These are phyloP conservation scores for Acanthurus tractus DNA, from an alignment of 2,797 vertebrate species.

Conservation along the genomic window DNA sequence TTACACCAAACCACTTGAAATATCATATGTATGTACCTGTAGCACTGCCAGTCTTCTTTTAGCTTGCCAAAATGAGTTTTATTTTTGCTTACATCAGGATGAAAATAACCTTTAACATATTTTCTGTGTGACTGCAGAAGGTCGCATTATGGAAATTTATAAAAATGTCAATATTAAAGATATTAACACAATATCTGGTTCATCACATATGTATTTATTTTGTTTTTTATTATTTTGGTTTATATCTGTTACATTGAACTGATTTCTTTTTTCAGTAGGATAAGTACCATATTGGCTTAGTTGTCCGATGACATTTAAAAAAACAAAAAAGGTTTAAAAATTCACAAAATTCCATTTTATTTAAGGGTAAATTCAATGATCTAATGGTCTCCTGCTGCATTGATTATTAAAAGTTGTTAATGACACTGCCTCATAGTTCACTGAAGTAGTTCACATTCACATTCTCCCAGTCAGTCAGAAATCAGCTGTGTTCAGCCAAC, in stretches of 20 bases:
- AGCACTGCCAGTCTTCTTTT: slow-evolving; percentile 92
- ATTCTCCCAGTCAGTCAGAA: background rate
- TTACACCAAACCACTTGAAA: slow-evolving; percentile 87
- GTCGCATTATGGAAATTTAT: slow-evolving; percentile 74
- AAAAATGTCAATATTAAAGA: slow-evolving; percentile 87
- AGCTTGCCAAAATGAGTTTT: slow-evolving; percentile 94
- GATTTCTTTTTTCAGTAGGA: background rate
- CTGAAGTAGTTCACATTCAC: background rate
- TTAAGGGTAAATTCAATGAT: no score
- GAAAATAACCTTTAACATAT: slow-evolving; percentile 79
- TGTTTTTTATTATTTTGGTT: background rate
- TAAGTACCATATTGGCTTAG: background rate
- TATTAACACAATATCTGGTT: slow-evolving; percentile 79
- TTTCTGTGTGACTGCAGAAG: slow-evolving; percentile 75
- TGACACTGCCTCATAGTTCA: background rate
- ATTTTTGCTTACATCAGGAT: slow-evolving; percentile 88
- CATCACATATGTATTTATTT: slow-evolving; percentile 46
- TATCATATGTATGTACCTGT: slow-evolving; percentile 87
- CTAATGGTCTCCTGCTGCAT: no score
- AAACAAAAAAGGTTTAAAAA: no score
- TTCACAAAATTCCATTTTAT: no score
- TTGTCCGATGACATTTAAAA: background rate
- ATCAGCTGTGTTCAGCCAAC: background rate
- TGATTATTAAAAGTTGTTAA: background rate
- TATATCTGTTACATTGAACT: background rate